These are phyloP conservation scores for Euwallacea similis DNA, from an alignment of 1,140 invertebrate genomes.

Conservation along the genomic window DNA sequence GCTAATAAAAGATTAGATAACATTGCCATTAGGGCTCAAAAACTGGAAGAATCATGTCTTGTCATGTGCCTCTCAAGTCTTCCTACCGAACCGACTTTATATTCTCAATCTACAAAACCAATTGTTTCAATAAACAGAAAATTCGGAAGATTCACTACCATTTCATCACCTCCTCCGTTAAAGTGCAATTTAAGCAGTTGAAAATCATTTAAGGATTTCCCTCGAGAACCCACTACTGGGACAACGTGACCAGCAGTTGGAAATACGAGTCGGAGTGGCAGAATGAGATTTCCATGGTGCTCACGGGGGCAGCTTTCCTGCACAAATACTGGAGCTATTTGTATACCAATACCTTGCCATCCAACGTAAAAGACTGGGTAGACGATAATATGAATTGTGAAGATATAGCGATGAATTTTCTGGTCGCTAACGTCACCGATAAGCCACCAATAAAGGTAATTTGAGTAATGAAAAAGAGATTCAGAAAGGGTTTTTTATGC, in stretches of 20 bases:
- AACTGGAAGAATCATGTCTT: no score
- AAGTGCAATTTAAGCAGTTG: no score
- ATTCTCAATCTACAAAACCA: no score
- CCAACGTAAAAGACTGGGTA: conserved; percentile 73
- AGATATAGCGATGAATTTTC: conserved; percentile 94
- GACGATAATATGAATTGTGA: conserved; percentile 94
- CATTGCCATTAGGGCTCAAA: no score
- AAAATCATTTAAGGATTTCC: conserved; percentile 69
- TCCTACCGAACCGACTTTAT: no score
- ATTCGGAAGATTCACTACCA: no score
- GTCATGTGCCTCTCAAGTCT: no score
- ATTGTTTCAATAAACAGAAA: no score
- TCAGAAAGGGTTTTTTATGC: background rate
- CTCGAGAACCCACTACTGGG: conserved; percentile 86
- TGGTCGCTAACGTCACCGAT: conserved; percentile 86
- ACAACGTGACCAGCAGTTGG: conserved; percentile 80
- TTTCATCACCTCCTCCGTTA: no score
- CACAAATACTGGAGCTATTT: conserved; percentile 92
- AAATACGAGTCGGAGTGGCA: conserved; percentile 95
- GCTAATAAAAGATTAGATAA: no score
- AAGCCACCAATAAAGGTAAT: conserved; percentile 90
- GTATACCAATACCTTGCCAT: conserved; percentile 82
- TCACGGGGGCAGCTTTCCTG: conserved; percentile 92
- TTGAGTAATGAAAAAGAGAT: conserved; percentile 9
- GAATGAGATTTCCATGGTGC: conserved; percentile 90